These are phyloP conservation scores for Tyto alba DNA, from an alignment of 2,113 vertebrate genomes.

Conservation along the genomic window DNA sequence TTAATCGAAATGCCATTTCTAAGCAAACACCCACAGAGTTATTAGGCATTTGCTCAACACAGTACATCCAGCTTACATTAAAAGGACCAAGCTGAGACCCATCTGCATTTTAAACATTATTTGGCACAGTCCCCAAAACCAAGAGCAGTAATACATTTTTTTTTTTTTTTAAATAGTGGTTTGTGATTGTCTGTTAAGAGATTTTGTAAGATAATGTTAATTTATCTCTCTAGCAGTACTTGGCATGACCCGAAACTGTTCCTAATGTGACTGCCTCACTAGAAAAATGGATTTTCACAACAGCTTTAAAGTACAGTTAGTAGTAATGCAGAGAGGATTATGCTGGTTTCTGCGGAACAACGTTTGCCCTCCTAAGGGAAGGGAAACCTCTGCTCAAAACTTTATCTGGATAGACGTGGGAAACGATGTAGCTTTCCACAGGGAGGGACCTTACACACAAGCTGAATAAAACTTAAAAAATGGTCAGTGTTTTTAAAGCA, in stretches of 20 bases:
- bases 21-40: constrained; percentile 14
- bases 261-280: not conserved
- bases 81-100: constrained; percentile 26
- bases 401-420: not conserved
- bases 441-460: not conserved
- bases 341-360: not conserved
- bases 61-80: not conserved
- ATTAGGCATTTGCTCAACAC: constrained; percentile 33
- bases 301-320: not conserved
- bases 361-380: not conserved
- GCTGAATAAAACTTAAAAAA: not conserved
- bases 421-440: not conserved
- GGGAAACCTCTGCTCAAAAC: not conserved
- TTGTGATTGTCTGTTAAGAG: not conserved
- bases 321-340: not conserved
- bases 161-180: not conserved
- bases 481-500: not conserved
- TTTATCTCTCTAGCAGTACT: not conserved
- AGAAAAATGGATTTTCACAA: not conserved
- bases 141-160: not conserved
- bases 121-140: constrained; percentile 14
- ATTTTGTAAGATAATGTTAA: not conserved
- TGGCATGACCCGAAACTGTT: not conserved
- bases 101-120: constrained; percentile 43
- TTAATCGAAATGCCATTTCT: constrained; percentile 41